A percentile compares a stretch with the other conserved stretches of the same genome.
Conservation (phyloP, 2,113 vertebrate genomes). For the Hemichromis elongatus region DNA sequence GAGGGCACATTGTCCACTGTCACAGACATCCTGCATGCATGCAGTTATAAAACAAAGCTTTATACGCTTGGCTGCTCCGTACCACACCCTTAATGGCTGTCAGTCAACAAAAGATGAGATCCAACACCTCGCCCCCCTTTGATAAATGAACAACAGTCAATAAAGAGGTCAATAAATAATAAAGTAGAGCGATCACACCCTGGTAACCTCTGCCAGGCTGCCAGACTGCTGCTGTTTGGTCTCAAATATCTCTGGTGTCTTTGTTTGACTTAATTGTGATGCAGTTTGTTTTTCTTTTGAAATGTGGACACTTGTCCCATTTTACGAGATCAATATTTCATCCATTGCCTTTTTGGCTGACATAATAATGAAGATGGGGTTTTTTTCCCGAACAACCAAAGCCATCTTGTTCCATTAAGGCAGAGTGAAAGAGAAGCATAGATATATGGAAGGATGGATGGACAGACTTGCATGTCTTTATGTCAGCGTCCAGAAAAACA, state of each 20-base stretch:
- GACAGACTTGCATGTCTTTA: background rate
- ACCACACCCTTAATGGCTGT: background rate
- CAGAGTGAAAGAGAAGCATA: background rate
- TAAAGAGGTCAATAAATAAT: constrained; percentile 42
- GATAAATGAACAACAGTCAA: background rate
- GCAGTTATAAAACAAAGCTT: background rate
- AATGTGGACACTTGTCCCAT: background rate
- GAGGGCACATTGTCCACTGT: background rate
- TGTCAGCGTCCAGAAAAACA: background rate
- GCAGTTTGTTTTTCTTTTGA: background rate
- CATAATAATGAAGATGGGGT: background rate
- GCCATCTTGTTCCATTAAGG: background rate
- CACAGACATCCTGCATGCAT: background rate
- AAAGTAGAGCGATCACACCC: constrained; percentile 16
- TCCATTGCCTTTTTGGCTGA: background rate
- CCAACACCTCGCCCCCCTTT: background rate
- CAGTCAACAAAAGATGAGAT: background rate
- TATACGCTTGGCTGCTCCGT: background rate
- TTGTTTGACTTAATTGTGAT: constrained; percentile 4
- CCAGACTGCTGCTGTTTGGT: constrained; percentile 2
- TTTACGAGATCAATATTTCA: background rate
- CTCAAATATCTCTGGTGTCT: constrained; percentile 18
- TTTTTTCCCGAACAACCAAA: background rate
- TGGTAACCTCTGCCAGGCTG: background rate
- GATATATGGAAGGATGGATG: background rate